These are phyloP conservation scores for Chrysolina oricalcia DNA, from an alignment of 2,888 invertebrate species.

Conservation along the genomic window DNA sequence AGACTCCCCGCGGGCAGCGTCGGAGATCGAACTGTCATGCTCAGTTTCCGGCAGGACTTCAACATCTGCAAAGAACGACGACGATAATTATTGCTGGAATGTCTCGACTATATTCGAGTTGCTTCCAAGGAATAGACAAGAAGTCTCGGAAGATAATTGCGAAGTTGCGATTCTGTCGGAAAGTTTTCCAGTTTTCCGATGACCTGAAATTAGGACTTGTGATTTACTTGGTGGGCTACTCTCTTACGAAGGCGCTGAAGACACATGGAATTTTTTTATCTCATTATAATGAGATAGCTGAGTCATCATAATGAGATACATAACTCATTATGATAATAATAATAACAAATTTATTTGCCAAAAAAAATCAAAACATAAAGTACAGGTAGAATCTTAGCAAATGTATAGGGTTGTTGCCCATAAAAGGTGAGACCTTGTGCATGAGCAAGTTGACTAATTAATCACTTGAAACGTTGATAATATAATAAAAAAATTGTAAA, in stretches of 20 bases:
- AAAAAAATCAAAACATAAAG: too few species aligned
- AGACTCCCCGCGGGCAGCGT: conserved; percentile 76
- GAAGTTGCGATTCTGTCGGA: neutral
- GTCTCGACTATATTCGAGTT: neutral
- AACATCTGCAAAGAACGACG: conserved; percentile 80
- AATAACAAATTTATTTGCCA: too few species aligned
- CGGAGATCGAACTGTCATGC: conserved; percentile 91
- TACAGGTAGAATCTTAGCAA: too few species aligned
- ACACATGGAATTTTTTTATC: too few species aligned
- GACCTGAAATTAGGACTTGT: neutral
- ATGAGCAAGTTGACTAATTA: too few species aligned
- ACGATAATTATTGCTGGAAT: neutral
- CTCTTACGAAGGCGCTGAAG: neutral
- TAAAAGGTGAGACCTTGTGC: too few species aligned
- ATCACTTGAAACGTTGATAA: too few species aligned
- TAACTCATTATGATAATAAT: too few species aligned
- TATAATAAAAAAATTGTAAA: too few species aligned
- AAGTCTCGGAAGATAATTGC: neutral
- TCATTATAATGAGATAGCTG: too few species aligned
- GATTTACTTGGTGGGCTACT: neutral
- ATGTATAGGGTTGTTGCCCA: too few species aligned
- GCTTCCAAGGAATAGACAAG: neutral
- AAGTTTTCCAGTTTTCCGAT: neutral
- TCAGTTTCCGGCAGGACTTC: conserved; percentile 89
- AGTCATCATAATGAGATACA: too few species aligned